A percentile compares a stretch with the other conserved stretches of the same genome.
Conservation (phyloP, 2,888 invertebrate species). For the Hanleya hanleyi region DNA sequence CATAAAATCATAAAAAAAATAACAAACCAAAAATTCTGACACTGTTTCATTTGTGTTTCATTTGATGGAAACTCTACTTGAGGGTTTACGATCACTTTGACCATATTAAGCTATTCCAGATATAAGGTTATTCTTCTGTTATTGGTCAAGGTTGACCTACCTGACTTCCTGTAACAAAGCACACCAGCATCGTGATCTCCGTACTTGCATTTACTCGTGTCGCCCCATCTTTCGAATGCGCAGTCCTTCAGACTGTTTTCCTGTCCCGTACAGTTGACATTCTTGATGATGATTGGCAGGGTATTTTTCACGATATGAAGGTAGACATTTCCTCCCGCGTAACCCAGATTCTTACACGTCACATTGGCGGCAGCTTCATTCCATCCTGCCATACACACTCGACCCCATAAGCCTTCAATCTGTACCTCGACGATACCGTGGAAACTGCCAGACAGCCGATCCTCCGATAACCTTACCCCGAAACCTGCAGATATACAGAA, state of each 20-base stretch:
- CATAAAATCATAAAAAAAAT: no score
- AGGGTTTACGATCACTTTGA: no score
- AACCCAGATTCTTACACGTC: conserved; percentile 74
- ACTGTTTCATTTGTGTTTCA: no score
- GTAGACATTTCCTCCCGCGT: conserved; percentile 55
- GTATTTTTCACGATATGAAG: conserved; percentile 61
- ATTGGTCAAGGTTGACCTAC: conserved; percentile 25
- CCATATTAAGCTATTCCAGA: no score
- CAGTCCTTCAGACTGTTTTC: conserved; percentile 53
- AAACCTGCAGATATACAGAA: conserved; percentile 36
- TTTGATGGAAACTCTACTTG: no score
- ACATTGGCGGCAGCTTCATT: conserved; percentile 76
- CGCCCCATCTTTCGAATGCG: conserved; percentile 37
- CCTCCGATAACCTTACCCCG: conserved; percentile 38
- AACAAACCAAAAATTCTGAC: no score
- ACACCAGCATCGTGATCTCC: conserved; percentile 56
- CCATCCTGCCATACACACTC: conserved; percentile 76
- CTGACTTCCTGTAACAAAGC: conserved; percentile 57
- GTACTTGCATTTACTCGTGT: conserved; percentile 48
- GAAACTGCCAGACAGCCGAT: not conserved
- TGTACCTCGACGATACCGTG: conserved; percentile 2
- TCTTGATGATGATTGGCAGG: conserved; percentile 52
- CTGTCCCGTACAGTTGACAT: conserved; percentile 48
- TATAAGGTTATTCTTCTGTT: not conserved
- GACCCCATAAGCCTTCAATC: conserved; percentile 68